phyloP scores from a whole-genome alignment of 2,888 invertebrate species.

The Rhorus exstirpatorius region DNA sequence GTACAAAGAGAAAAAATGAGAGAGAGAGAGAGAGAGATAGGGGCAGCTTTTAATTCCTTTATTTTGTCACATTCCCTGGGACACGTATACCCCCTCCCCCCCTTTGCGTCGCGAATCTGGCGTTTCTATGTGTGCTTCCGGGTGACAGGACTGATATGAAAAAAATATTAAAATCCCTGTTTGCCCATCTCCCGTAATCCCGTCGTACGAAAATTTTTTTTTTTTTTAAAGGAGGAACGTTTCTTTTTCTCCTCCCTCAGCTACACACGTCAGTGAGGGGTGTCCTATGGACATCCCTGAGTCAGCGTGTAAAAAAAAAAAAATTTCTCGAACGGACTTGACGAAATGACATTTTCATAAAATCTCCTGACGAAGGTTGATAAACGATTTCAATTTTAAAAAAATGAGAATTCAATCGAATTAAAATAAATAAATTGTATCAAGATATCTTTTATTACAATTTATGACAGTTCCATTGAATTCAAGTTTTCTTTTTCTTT shows the following conservation, averaged over 20 bases:
- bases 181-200: conserved; percentile 36
- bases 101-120: not conserved
- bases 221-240: conserved; percentile 12
- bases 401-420: no score
- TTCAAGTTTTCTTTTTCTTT: no score
- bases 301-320: conserved; percentile 17
- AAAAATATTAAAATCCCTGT: conserved; percentile 53
- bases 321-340: no score
- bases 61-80: conserved; percentile 38
- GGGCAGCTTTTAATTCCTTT: conserved; percentile 58
- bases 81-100: conserved; percentile 18
- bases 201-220: conserved; percentile 15
- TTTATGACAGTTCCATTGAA: no score
- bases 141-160: conserved; percentile 49
- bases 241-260: not conserved
- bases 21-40: conserved; percentile 26
- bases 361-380: not conserved
- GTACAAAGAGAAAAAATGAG: conserved; percentile 64
- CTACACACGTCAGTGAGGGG: not conserved
- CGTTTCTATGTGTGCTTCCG: not conserved
- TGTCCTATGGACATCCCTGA: conserved; percentile 16
- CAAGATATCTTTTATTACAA: no score
- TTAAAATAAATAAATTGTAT: no score
- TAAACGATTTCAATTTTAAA: not conserved
- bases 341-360: no score